Evolutionary conservation across 2,888 invertebrate genomes (phyloP).

Genomic region (Drosophila algonquin): DNA sequence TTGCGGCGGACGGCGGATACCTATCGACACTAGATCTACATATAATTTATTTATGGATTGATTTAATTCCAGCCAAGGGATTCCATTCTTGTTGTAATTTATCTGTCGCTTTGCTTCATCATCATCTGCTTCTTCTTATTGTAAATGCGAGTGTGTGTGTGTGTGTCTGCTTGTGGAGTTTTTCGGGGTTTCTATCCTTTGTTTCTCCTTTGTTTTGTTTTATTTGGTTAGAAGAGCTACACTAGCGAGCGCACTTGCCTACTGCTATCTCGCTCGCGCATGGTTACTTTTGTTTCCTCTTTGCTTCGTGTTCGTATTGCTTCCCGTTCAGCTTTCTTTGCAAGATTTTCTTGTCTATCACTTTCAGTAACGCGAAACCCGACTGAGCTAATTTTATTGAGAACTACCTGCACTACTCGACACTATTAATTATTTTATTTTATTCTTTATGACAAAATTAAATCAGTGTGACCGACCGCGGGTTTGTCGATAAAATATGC

Average conservation of each 20-base stretch:
- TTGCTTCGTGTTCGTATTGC: conserved; percentile 58
- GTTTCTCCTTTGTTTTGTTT: conserved; percentile 80
- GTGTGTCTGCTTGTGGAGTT: conserved; percentile 67
- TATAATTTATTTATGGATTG: conserved; percentile 12
- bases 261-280: conserved; percentile 62
- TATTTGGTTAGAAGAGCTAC: conserved; percentile 74
- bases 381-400: background rate
- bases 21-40: conserved; percentile 16
- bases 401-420: background rate
- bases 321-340: conserved; percentile 35
- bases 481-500: too few species aligned
- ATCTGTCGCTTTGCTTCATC: conserved; percentile 22
- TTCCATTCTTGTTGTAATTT: conserved; percentile 51
- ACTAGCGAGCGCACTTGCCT: conserved; percentile 53
- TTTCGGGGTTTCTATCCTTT: conserved; percentile 79
- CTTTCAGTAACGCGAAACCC: background rate
- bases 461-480: background rate
- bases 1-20: conserved; percentile 2
- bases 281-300: conserved; percentile 69
- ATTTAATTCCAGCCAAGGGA: conserved; percentile 30
- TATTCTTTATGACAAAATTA: background rate
- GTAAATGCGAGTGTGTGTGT: conserved; percentile 47
- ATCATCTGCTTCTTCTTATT: conserved; percentile 68
- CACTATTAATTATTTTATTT: background rate
- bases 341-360: conserved; percentile 1